These are phyloP conservation scores for Limosa lapponica DNA, from an alignment of 2,797 vertebrate genomes.

Conservation along the genomic window DNA sequence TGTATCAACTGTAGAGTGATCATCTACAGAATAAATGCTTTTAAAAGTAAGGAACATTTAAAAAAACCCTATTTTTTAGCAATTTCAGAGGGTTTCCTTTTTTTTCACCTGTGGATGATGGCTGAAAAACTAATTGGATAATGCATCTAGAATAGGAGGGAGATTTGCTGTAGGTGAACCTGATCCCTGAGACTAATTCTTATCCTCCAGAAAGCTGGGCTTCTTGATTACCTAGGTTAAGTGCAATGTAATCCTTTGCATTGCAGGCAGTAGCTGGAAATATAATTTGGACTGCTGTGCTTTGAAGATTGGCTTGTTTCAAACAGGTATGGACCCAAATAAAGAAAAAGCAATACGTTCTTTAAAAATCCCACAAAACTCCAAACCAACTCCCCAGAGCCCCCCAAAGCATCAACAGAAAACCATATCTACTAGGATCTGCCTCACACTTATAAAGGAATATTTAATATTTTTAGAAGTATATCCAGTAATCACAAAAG, in stretches of 20 bases:
- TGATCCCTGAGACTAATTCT: constrained; percentile 6
- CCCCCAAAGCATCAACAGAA: no score
- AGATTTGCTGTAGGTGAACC: constrained; percentile 10
- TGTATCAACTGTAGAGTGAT: not conserved
- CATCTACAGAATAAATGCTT: not conserved
- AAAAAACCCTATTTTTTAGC: not conserved
- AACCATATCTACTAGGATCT: not conserved
- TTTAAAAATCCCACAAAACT: rapidly evolving
- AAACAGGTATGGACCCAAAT: not conserved
- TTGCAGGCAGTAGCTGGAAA: not conserved
- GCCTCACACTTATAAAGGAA: not conserved
- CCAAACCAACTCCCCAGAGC: not conserved
- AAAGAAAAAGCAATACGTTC: not conserved
- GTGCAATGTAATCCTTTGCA: not conserved
- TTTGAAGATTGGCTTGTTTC: not conserved
- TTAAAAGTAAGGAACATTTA: not conserved
- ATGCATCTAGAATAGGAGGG: not conserved
- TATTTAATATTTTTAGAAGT: not conserved
- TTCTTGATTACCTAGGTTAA: constrained; percentile 21
- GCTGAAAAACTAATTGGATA: not conserved
- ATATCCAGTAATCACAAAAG: not conserved
- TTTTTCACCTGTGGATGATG: not conserved
- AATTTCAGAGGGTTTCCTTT: not conserved
- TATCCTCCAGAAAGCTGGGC: not conserved
- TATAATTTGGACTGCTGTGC: not conserved